Evolutionary conservation across 2,888 invertebrate species (phyloP).

Genomic region (Tetanocera ferruginea): DNA sequence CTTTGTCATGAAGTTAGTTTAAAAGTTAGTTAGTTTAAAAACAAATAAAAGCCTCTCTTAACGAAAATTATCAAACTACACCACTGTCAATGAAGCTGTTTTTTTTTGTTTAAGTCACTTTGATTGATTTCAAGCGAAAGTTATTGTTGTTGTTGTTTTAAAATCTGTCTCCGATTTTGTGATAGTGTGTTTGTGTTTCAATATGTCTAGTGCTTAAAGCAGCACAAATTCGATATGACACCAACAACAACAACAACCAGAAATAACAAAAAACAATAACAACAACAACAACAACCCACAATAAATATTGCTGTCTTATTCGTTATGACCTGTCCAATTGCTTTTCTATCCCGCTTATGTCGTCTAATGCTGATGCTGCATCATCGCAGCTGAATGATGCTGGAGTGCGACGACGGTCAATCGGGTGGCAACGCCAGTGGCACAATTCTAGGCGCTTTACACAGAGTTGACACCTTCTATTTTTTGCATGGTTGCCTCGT

Average conservation of each 20-base stretch:
- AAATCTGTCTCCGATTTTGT: too few relatives aligned
- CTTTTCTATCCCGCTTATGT: neutral
- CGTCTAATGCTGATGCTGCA: neutral
- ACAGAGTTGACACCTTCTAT: conserved; percentile 19
- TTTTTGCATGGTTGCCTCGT: conserved; percentile 24
- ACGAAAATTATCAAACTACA: too few relatives aligned
- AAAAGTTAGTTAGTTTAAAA: too few relatives aligned
- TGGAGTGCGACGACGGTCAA: neutral
- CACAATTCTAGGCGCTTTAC: conserved; percentile 1
- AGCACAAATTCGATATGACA: neutral
- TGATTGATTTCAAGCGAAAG: too few relatives aligned
- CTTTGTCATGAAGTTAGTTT: too few relatives aligned
- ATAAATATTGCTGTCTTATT: neutral
- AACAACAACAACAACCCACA: neutral
- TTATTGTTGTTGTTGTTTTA: too few relatives aligned
- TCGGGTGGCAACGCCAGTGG: neutral
- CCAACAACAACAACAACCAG: neutral
- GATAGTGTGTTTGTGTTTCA: too few relatives aligned
- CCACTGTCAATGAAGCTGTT: too few relatives aligned
- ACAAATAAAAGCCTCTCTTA: too few relatives aligned
- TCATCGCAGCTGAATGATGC: neutral
- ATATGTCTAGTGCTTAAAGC: neutral
- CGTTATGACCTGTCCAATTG: neutral
- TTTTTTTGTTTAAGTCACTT: too few relatives aligned
- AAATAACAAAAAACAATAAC: too few relatives aligned